These are phyloP conservation scores for Orestias chungarensis DNA, from an alignment of 2,797 vertebrate genomes.

Conservation along the genomic window DNA sequence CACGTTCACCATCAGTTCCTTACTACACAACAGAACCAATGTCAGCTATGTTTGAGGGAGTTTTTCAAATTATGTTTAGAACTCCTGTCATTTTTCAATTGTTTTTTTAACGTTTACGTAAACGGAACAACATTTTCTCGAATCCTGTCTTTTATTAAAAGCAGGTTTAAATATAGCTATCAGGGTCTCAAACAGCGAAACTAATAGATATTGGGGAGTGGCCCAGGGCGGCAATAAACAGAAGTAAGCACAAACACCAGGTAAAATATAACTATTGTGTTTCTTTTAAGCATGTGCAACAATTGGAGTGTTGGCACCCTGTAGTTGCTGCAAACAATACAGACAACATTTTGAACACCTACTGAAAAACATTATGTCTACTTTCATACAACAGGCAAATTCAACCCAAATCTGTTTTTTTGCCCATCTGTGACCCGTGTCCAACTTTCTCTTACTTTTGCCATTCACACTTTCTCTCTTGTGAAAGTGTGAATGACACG, in stretches of 20 bases:
- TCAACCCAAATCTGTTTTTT: too few species aligned
- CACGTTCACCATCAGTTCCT: slow-evolving; percentile 79
- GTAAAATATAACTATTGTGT: neutral
- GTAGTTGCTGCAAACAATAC: neutral
- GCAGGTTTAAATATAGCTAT: neutral
- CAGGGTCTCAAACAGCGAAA: too few species aligned
- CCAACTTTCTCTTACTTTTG: too few species aligned
- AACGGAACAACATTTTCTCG: neutral
- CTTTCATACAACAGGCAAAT: too few species aligned
- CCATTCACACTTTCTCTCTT: too few species aligned
- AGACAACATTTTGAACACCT: too few species aligned
- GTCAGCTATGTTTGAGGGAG: slow-evolving; percentile 9
- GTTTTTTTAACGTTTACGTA: neutral
- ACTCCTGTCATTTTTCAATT: neutral
- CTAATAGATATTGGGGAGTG: too few species aligned
- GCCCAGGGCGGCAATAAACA: neutral
- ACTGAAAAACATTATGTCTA: too few species aligned
- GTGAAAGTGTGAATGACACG: too few species aligned
- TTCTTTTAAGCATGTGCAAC: neutral
- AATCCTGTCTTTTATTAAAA: neutral
- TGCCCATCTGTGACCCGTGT: too few species aligned
- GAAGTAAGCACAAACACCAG: neutral
- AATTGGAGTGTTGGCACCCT: neutral
- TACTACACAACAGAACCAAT: slow-evolving; percentile 73
- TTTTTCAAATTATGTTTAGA: neutral